A percentile compares a stretch with the other conserved stretches of the same genome.
Conservation (phyloP, 1,140 invertebrate genomes). For the Hydropsyche tenuis region DNA sequence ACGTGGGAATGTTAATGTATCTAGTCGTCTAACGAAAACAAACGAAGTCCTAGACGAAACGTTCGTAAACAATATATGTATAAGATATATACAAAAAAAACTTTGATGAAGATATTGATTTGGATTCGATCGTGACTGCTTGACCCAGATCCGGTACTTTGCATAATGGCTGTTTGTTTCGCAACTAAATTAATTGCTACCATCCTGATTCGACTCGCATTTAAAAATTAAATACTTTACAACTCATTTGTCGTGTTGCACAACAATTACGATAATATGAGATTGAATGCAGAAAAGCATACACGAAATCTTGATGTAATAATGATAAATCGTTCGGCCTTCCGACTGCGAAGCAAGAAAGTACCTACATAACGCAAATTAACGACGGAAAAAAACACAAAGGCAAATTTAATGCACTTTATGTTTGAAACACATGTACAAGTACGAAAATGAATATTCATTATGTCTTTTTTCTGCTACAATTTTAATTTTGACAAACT, state of each 20-base stretch:
- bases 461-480: neutral
- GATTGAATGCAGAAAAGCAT: neutral
- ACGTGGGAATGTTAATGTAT: slow-evolving; percentile 38
- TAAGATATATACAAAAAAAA: too few species aligned
- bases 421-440: too few species aligned
- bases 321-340: slow-evolving; percentile 1
- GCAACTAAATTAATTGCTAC: neutral
- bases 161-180: neutral
- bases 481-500: neutral
- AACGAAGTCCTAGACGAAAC: neutral
- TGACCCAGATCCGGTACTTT: too few species aligned
- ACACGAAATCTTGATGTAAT: neutral
- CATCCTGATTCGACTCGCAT: neutral
- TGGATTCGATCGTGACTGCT: too few species aligned
- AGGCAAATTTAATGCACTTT: neutral
- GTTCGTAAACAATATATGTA: too few species aligned
- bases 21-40: slow-evolving; percentile 17
- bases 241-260: neutral
- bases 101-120: too few species aligned
- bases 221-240: neutral
- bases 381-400: too few species aligned
- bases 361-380: too few species aligned
- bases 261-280: slow-evolving; percentile 1
- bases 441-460: slow-evolving; percentile 11
- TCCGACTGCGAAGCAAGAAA: neutral